Percentiles rank a stretch among this genome's conserved stretches.
Conservation (phyloP, 1,140 invertebrate genomes). For the Nasonia longicornis region DNA sequence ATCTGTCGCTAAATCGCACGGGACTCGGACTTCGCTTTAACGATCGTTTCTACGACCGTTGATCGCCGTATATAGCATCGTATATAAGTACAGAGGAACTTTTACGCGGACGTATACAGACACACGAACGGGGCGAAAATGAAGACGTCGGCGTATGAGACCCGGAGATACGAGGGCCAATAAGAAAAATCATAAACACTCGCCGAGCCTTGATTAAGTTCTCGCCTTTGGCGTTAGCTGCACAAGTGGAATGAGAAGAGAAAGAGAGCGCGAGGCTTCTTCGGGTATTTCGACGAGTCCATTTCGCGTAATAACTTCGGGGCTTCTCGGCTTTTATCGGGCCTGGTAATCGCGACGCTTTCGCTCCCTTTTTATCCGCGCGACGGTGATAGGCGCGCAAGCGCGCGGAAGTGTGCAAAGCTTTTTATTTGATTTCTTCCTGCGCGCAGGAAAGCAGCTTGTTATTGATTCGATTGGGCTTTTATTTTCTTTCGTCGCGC, state of each 20-base stretch:
- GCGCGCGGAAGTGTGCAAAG: not conserved
- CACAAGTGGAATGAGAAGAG: constrained; percentile 13
- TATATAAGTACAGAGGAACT: not conserved
- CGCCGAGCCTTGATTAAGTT: constrained; percentile 65
- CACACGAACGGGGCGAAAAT: constrained; percentile 12
- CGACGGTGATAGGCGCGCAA: not conserved
- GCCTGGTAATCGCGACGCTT: constrained; percentile 40
- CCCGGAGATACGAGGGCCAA: constrained; percentile 60
- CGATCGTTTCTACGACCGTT: not conserved
- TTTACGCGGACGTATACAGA: not conserved
- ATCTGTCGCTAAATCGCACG: not conserved
- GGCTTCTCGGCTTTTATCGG: constrained; percentile 48
- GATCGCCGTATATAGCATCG: constrained; percentile 11
- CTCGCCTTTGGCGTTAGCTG: constrained; percentile 45
- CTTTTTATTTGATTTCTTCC: constrained; percentile 17
- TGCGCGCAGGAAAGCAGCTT: not conserved
- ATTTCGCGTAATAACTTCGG: constrained; percentile 63
- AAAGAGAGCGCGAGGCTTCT: constrained; percentile 45
- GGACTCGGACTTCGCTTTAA: not conserved
- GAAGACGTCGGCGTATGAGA: constrained; percentile 43
- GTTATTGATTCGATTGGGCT: not conserved
- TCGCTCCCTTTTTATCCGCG: not conserved
- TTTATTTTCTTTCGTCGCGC: not conserved
- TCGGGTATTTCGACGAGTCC: constrained; percentile 52
- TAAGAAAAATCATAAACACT: constrained; percentile 69